These are phyloP conservation scores for Cyprinodon variegatus DNA, from an alignment of 2,113 vertebrate species.

Conservation along the genomic window DNA sequence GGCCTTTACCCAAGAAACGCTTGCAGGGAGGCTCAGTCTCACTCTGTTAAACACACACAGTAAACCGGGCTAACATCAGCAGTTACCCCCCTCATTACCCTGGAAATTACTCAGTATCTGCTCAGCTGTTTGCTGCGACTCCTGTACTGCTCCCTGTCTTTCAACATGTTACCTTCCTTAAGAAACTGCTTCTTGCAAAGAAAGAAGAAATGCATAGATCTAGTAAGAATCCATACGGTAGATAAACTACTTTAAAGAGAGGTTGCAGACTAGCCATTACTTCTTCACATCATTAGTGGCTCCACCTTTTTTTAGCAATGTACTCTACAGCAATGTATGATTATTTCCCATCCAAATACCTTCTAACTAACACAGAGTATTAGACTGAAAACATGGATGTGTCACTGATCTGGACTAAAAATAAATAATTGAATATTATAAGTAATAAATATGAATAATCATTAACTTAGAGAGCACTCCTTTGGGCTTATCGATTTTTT, in stretches of 20 bases:
- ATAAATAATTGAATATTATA: background rate
- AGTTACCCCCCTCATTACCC: slow-evolving; percentile 47
- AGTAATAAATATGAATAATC: background rate
- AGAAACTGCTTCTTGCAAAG: slow-evolving; percentile 13
- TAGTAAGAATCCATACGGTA: slow-evolving; percentile 7
- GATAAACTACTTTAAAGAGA: background rate
- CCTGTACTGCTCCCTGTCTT: slow-evolving; percentile 41
- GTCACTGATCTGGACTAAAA: background rate
- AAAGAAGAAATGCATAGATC: slow-evolving; percentile 14
- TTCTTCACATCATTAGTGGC: background rate
- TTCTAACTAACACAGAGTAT: too few species aligned
- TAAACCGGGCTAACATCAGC: slow-evolving; percentile 50
- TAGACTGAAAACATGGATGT: too few species aligned
- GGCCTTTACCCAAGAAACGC: slow-evolving; percentile 25
- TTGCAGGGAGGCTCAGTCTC: slow-evolving; percentile 37
- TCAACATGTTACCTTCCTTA: slow-evolving; percentile 32
- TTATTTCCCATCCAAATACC: too few species aligned
- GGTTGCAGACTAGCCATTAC: slow-evolving; percentile 22
- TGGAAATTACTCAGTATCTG: slow-evolving; percentile 68
- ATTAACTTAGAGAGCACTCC: background rate
- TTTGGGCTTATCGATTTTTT: background rate
- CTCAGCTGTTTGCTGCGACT: slow-evolving; percentile 53
- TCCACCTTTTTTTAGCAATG: slow-evolving; percentile 1
- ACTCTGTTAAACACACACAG: slow-evolving; percentile 63
- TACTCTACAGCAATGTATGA: too few species aligned